Evolutionary conservation across 1,140 invertebrate genomes (phyloP).

Genomic region (Diabrotica undecimpunctata): DNA sequence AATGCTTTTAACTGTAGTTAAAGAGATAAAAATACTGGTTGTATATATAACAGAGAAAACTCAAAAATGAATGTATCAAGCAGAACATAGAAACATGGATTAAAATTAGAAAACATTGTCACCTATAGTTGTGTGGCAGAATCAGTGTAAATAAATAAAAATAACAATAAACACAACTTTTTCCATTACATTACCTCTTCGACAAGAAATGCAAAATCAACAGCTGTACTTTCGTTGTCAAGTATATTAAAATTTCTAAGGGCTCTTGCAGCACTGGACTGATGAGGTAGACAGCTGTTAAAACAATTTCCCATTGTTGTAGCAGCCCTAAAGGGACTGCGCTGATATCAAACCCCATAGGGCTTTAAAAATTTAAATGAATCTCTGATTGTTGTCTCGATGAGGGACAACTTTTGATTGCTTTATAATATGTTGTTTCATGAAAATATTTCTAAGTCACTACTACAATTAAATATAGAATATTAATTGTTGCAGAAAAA

Average conservation of each 20-base stretch:
- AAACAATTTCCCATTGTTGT: conserved; percentile 53
- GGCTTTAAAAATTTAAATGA: conserved; percentile 27
- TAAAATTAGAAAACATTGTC: too few species aligned
- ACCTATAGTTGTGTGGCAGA: too few species aligned
- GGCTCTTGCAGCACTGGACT: conserved; percentile 25
- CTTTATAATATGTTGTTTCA: background rate
- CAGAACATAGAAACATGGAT: too few species aligned
- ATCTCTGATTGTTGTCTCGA: conserved; percentile 30
- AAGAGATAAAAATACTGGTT: too few species aligned
- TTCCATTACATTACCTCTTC: conserved; percentile 36
- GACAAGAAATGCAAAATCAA: conserved; percentile 41
- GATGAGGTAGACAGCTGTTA: conserved; percentile 49
- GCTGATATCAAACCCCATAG: conserved; percentile 40
- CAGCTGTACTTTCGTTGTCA: conserved; percentile 27
- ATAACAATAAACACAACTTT: conserved; percentile 5
- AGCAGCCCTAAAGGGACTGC: conserved; percentile 45
- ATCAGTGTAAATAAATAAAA: background rate
- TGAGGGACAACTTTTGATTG: background rate
- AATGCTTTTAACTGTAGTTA: too few species aligned
- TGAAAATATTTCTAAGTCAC: background rate
- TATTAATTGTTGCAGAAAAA: too few species aligned
- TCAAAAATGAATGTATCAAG: too few species aligned
- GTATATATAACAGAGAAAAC: too few species aligned
- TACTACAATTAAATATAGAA: too few species aligned
- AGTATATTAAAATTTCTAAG: conserved; percentile 32